Base-by-base conservation (phyloP, 2,113 vertebrate genomes). In the Leptobrachium leishanense region DNA sequence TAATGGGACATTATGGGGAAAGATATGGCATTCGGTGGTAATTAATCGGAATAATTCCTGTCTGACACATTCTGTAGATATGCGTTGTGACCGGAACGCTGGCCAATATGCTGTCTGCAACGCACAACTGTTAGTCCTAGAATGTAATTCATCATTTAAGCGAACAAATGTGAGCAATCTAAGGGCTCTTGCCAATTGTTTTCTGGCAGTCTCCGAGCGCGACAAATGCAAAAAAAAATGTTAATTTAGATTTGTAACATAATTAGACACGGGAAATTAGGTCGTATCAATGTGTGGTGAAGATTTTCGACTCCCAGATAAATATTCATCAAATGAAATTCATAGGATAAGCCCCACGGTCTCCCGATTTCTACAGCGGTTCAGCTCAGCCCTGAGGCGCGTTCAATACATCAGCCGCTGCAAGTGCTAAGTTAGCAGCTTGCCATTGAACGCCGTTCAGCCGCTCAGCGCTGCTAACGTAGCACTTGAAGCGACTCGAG, bases 11-110 rank as follows among this genome's bases (percentile, higher is more conserved):
- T 77, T 70, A 62, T n/a, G 55, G 20, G n/a, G 13, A 71, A 78
- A 46, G 44, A 78, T 10, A 46, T 10, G 31, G 9, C n/a, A 8
- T 69, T 64, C 43, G 3, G 43, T 13, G 3, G 68, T 78, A 70
- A 72, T 78, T 78, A 64, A 53, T 78, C 68, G 42, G 76, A 64
- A 53, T 46, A n/a, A 64, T 78, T 72, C 43, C 55, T 41, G 68
- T 57, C 68, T 42, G 31, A 46, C 11, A 41, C 44, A 70, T 71
- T 70, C 39, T 44, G 42, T 57, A 70, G 54, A 62, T 76, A 20
- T 31, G 41, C 55, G 39, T 13, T 68, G 67, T 41, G 43, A 55
- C 54, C 65, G 69, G 68, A 42, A 78, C 43, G n/a, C 9, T 41
- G 53, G 68, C 68, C 76, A 78, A 78, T 2, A 64, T n/a, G 62